A percentile compares a stretch with the other conserved stretches of the same genome.
These are phyloP conservation scores for Neodiprion fabricii DNA, from an alignment of 1,140 invertebrate species.

Conservation along the genomic window DNA sequence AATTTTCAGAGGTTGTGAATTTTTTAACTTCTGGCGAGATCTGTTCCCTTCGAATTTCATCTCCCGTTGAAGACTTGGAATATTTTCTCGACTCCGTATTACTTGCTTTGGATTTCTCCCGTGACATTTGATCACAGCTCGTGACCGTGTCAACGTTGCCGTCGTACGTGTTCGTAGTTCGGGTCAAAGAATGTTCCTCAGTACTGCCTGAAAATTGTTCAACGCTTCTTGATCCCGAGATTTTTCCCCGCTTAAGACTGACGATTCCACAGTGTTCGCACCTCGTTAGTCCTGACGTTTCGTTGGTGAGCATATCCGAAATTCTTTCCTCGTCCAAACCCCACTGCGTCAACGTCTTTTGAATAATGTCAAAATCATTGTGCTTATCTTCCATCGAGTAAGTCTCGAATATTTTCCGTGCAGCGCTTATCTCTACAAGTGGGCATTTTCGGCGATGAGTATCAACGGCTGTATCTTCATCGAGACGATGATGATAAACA, in stretches of 20 bases:
- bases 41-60: no score
- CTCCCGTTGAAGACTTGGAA: no score
- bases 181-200: no score
- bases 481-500: background rate
- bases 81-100: background rate
- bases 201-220: no score
- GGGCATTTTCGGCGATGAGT: background rate
- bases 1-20: no score
- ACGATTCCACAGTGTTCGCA: constrained; percentile 38
- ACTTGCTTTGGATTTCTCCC: background rate
- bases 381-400: background rate
- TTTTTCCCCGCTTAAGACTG: constrained; percentile 12
- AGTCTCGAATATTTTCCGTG: constrained; percentile 29
- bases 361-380: constrained; percentile 25
- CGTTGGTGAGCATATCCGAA: constrained; percentile 21
- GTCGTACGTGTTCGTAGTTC: no score
- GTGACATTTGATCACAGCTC: no score
- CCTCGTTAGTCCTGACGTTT: constrained; percentile 26
- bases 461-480: background rate
- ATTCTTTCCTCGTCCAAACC: constrained; percentile 16
- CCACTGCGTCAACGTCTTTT: constrained; percentile 21
- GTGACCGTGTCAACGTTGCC: no score
- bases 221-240: no score
- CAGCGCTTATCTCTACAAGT: constrained; percentile 32
- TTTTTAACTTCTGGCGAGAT: no score